A percentile compares a stretch with the other conserved stretches of the same genome.
Conservation (phyloP, 2,113 vertebrate species). For the Labeo catla region DNA sequence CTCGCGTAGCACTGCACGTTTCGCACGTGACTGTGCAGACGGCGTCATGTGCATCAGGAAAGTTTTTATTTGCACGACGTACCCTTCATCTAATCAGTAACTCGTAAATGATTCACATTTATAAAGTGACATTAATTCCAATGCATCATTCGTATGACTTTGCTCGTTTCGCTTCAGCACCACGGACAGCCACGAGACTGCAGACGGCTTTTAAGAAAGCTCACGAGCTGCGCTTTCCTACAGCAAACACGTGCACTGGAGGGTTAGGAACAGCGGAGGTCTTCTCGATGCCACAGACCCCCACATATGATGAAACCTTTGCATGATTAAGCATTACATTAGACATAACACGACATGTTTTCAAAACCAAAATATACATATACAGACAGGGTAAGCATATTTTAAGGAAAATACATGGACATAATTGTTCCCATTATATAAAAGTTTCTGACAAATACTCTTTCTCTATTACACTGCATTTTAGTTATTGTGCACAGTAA, state of each 20-base stretch:
- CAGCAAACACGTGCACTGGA: conserved; percentile 11
- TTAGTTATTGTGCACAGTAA: background rate
- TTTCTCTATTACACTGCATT: background rate
- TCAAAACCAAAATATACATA: background rate
- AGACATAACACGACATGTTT: background rate
- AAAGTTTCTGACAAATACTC: background rate
- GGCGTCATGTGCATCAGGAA: conserved; percentile 38
- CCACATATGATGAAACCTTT: background rate
- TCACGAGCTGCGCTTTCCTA: background rate
- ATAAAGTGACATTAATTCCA: background rate
- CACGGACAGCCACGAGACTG: conserved; percentile 35
- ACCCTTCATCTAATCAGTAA: background rate
- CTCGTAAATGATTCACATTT: conserved; percentile 12
- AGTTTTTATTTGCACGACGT: conserved; percentile 31
- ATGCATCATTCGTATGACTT: background rate
- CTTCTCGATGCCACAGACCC: background rate
- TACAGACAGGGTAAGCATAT: background rate
- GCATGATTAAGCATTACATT: background rate
- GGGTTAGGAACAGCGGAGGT: background rate
- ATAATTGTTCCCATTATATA: background rate
- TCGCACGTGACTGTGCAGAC: conserved; percentile 62
- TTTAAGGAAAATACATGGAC: background rate
- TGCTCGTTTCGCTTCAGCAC: conserved; percentile 33
- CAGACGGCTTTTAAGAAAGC: conserved; percentile 34
- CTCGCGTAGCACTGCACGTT: conserved; percentile 36